Percentiles rank a stretch among this genome's conserved stretches.
phyloP scores from a whole-genome alignment of 2,888 invertebrate genomes.

The Macaria liturata region DNA sequence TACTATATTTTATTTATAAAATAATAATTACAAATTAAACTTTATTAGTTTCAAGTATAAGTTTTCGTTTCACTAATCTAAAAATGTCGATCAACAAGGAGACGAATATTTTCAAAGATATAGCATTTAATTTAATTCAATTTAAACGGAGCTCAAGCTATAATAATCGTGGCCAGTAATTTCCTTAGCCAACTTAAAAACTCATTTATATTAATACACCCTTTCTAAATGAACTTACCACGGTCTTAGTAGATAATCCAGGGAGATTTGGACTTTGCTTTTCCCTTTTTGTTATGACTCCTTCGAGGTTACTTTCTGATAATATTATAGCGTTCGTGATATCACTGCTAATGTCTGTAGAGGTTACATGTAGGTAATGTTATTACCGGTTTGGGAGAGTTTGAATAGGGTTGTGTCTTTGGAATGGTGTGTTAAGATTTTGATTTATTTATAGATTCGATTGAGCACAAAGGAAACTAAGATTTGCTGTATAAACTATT shows the following conservation, averaged over 20 bases:
- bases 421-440: neutral
- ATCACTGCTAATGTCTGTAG: conserved; percentile 31
- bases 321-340: conserved; percentile 38
- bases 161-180: too few relatives aligned
- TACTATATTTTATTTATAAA: too few relatives aligned
- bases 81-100: too few relatives aligned
- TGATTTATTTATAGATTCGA: neutral
- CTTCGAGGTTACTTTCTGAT: conserved; percentile 37
- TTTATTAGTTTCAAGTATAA: too few relatives aligned
- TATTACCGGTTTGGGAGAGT: conserved; percentile 11
- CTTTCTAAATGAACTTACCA: conserved; percentile 22
- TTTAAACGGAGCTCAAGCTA: too few relatives aligned
- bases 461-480: too few relatives aligned
- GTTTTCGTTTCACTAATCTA: too few relatives aligned
- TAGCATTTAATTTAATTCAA: too few relatives aligned
- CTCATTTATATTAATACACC: conserved; percentile 17
- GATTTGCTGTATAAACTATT: too few relatives aligned
- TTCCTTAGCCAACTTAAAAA: too few relatives aligned
- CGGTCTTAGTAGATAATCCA: conserved; percentile 22
- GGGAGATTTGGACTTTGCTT: conserved; percentile 16
- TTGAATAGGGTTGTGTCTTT: conserved; percentile 2
- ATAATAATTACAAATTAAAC: too few relatives aligned
- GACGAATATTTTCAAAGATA: too few relatives aligned
- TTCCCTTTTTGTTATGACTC: conserved; percentile 35
- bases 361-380: conserved; percentile 18